These are phyloP conservation scores for Sebastes kiyomatsui DNA, from an alignment of 2,797 vertebrate genomes.

Conservation along the genomic window DNA sequence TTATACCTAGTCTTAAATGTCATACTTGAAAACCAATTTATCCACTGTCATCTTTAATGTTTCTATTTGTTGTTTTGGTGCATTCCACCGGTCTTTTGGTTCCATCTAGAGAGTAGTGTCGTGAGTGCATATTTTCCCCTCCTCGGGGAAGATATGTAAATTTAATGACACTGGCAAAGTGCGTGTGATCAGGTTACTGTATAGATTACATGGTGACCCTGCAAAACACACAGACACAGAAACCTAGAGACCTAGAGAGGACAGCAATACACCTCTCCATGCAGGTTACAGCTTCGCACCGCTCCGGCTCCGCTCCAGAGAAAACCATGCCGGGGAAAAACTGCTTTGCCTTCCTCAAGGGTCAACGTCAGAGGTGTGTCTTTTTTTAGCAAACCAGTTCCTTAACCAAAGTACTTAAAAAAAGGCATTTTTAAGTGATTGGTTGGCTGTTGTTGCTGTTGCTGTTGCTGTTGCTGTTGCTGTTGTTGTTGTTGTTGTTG, in stretches of 20 bases:
- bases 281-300: slow-evolving; percentile 61
- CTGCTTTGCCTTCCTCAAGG: slow-evolving; percentile 81
- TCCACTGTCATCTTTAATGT: neutral
- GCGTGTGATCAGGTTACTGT: slow-evolving; percentile 84
- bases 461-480: no score
- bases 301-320: slow-evolving; percentile 52
- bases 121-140: slow-evolving; percentile 66
- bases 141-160: slow-evolving; percentile 81
- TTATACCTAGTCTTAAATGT: neutral
- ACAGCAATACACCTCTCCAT: slow-evolving; percentile 59
- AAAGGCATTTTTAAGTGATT: neutral
- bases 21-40: neutral
- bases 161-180: slow-evolving; percentile 87
- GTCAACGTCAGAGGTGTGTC: slow-evolving; percentile 77
- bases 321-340: slow-evolving; percentile 79
- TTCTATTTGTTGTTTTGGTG: neutral
- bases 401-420: neutral
- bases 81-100: slow-evolving; percentile 9
- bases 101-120: slow-evolving; percentile 17
- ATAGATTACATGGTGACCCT: slow-evolving; percentile 85
- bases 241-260: slow-evolving; percentile 67
- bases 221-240: slow-evolving; percentile 66
- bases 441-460: neutral
- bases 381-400: slow-evolving; percentile 7
- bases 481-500: slow-evolving; percentile 18